These are phyloP conservation scores for Muntiacus muntjak DNA, from an alignment of 2,113 vertebrate genomes.

Conservation along the genomic window DNA sequence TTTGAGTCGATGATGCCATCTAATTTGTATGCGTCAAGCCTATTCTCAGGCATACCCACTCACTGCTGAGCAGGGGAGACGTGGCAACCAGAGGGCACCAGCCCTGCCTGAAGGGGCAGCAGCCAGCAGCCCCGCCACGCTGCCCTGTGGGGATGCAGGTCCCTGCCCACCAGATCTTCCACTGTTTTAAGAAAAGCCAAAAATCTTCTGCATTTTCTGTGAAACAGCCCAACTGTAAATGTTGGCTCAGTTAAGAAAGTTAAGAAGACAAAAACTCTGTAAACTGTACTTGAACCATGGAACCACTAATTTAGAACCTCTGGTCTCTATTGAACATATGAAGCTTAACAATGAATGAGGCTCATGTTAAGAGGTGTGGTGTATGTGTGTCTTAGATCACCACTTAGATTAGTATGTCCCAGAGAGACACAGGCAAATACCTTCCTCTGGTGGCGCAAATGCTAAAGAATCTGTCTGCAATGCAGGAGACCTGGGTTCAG, in stretches of 20 bases:
- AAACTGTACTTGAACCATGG: not conserved
- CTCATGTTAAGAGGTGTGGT: too few species aligned
- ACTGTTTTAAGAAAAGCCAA: not conserved
- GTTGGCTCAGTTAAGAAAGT: not conserved
- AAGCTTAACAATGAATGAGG: not conserved
- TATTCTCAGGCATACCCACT: not conserved
- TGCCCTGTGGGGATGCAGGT: not conserved
- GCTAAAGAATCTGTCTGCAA: not conserved
- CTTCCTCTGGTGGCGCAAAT: not conserved
- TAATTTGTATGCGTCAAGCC: not conserved
- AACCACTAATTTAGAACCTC: not conserved
- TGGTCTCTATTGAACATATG: not conserved
- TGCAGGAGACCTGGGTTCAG: not conserved
- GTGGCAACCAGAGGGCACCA: accelerated
- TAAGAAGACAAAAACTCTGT: not conserved
- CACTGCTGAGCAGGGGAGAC: accelerated
- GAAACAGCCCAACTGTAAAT: not conserved
- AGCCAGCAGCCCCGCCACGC: not conserved
- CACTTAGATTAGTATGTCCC: not conserved
- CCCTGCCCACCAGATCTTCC: not conserved
- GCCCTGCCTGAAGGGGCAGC: too few species aligned
- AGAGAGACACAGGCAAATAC: not conserved
- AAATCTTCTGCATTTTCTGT: not conserved
- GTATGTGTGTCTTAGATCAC: not conserved
- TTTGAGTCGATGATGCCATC: not conserved